Conservation (phyloP, 1,140 invertebrate species). For the Drosophila cardini region DNA sequence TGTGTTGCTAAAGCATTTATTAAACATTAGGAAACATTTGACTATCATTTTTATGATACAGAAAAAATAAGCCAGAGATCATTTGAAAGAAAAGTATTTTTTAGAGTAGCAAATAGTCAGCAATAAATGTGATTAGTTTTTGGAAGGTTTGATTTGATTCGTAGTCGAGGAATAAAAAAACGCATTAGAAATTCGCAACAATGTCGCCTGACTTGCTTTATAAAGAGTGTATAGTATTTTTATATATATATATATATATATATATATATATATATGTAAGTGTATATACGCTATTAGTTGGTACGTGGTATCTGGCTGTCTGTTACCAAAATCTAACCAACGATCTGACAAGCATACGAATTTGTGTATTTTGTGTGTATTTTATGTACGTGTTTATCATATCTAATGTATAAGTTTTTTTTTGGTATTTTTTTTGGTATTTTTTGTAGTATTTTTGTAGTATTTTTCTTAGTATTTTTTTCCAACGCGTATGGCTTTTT, state of each 20-base stretch:
- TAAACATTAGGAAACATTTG: constrained; percentile 69
- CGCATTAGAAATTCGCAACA: constrained; percentile 15
- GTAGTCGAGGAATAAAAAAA: constrained; percentile 28
- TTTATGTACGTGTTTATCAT: constrained; percentile 50
- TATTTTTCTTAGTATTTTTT: constrained; percentile 40
- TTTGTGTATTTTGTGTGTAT: constrained; percentile 27
- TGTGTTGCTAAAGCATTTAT: constrained; percentile 70
- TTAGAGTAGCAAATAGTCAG: constrained; percentile 3
- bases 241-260: background rate
- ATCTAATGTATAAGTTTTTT: constrained; percentile 53
- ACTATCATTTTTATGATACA: constrained; percentile 30
- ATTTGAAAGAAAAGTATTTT: constrained; percentile 3
- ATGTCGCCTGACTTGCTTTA: constrained; percentile 4
- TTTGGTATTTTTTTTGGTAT: constrained; percentile 38
- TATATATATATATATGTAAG: too few species aligned
- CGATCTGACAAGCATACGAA: constrained; percentile 15
- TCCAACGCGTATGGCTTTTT: constrained; percentile 26
- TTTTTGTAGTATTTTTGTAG: constrained; percentile 27
- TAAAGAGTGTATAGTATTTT: background rate
- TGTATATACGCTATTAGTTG: constrained; percentile 7
- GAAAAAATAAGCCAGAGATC: constrained; percentile 40
- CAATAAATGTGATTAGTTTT: constrained; percentile 29
- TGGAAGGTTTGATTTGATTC: constrained; percentile 42
- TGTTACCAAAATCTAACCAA: background rate
- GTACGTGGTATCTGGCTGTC: background rate